Evolutionary conservation across 2,113 vertebrate species (phyloP).

Genomic region (crab-eating macaque (Macaca fascicularis)): DNA sequence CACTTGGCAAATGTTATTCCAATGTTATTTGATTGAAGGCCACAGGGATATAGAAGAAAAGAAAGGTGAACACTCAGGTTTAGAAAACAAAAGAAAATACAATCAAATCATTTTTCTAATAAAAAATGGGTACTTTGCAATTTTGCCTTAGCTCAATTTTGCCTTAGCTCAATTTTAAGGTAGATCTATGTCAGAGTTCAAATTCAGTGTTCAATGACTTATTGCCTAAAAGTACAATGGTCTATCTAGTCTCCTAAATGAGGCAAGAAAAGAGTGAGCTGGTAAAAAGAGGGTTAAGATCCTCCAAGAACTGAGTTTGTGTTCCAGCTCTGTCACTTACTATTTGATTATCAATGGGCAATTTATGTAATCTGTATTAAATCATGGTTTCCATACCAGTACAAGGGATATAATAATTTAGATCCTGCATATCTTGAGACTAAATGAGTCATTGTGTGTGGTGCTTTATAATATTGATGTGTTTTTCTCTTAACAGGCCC

Average conservation of each 20-base stretch:
- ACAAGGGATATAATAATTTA: constrained; percentile 6
- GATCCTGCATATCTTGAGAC: neutral
- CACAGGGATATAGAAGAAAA: neutral
- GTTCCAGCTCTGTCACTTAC: neutral
- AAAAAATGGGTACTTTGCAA: neutral
- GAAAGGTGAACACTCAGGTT: neutral
- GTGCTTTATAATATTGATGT: neutral
- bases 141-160: neutral
- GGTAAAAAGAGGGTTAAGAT: neutral
- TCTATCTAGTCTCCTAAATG: neutral
- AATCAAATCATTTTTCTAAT: neutral
- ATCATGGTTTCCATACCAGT: neutral
- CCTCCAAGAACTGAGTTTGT: neutral
- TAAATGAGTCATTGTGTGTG: neutral
- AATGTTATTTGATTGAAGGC: neutral
- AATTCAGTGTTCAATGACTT: neutral
- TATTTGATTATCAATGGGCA: neutral
- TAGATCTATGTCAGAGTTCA: neutral
- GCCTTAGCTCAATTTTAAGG: neutral
- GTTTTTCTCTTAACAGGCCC: neutral
- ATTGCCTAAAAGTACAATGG: neutral
- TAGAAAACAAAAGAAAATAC: neutral
- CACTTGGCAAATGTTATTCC: neutral
- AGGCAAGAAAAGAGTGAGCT: neutral
- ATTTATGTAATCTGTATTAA: constrained; percentile 5